phyloP scores from a whole-genome alignment of 2,113 vertebrate species.

The Anoura caudifer region DNA sequence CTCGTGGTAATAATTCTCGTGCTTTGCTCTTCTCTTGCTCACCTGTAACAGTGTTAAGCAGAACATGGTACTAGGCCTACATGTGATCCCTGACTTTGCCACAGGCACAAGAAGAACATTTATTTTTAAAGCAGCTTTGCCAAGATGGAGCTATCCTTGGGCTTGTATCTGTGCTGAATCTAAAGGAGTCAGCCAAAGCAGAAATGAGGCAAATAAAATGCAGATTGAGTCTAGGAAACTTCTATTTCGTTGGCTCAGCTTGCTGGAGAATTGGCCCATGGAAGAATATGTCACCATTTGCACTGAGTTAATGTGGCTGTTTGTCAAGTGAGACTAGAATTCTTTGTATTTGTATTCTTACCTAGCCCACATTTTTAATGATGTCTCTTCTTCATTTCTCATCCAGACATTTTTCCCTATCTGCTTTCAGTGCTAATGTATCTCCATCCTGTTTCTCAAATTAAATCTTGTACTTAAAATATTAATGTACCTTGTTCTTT shows the following conservation, averaged over 20 bases:
- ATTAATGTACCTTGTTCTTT: conserved; percentile 60
- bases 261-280: not conserved
- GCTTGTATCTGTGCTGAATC: not conserved
- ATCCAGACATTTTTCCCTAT: not conserved
- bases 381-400: not conserved
- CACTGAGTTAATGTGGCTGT: not conserved
- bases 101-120: not conserved
- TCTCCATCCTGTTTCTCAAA: conserved; percentile 44
- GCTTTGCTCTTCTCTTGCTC: not conserved
- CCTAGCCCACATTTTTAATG: not conserved
- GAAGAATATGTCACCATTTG: not conserved
- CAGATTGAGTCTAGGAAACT: not conserved
- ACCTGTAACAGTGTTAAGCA: rapidly evolving
- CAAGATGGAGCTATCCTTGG: not conserved
- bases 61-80: not conserved
- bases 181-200: not conserved
- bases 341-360: conserved; percentile 29
- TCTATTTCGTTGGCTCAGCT: not conserved
- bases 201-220: conserved; percentile 32
- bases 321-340: not conserved
- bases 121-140: not conserved
- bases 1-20: not conserved
- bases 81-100: not conserved
- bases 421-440: conserved; percentile 46
- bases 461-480: conserved; percentile 58